These are phyloP conservation scores for Perccottus glenii DNA, from an alignment of 2,113 vertebrate genomes.

Conservation along the genomic window DNA sequence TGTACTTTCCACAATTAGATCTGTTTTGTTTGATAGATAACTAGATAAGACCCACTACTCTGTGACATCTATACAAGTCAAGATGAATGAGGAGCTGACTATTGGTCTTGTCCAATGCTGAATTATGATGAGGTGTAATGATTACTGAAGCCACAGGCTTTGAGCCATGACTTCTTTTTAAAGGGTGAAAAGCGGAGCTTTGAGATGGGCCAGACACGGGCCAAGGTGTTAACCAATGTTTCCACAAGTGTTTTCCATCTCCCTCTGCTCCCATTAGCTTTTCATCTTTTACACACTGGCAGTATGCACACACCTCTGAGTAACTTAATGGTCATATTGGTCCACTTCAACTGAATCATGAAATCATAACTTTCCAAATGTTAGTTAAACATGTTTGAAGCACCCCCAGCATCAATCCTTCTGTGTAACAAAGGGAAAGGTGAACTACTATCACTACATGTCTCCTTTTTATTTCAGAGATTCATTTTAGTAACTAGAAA, in stretches of 20 bases:
- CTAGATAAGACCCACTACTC: too few relatives aligned
- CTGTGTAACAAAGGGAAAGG: not conserved
- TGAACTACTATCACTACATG: too few relatives aligned
- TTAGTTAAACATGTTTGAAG: slow-evolving; percentile 1
- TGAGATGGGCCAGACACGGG: not conserved
- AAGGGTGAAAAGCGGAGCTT: not conserved
- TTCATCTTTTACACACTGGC: slow-evolving; percentile 4
- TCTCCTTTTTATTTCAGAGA: too few relatives aligned
- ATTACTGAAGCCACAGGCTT: not conserved
- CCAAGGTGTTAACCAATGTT: slow-evolving; percentile 20
- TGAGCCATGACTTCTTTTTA: not conserved
- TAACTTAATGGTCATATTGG: slow-evolving; percentile 8
- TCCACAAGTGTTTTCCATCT: slow-evolving; percentile 33
- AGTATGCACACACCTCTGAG: not conserved
- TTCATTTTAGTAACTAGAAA: too few relatives aligned
- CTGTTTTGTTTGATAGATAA: too few relatives aligned
- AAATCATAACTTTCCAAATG: slow-evolving; percentile 22
- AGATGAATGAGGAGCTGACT: too few relatives aligned
- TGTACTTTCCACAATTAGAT: too few relatives aligned
- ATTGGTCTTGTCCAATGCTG: not conserved
- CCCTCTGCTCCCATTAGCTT: slow-evolving; percentile 4
- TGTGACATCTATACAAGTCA: too few relatives aligned
- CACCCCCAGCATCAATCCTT: not conserved
- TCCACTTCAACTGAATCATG: not conserved
- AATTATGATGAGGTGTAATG: slow-evolving; percentile 4